These are phyloP conservation scores for Siniperca undulata DNA, from an alignment of 2,797 vertebrate species.

Conservation along the genomic window DNA sequence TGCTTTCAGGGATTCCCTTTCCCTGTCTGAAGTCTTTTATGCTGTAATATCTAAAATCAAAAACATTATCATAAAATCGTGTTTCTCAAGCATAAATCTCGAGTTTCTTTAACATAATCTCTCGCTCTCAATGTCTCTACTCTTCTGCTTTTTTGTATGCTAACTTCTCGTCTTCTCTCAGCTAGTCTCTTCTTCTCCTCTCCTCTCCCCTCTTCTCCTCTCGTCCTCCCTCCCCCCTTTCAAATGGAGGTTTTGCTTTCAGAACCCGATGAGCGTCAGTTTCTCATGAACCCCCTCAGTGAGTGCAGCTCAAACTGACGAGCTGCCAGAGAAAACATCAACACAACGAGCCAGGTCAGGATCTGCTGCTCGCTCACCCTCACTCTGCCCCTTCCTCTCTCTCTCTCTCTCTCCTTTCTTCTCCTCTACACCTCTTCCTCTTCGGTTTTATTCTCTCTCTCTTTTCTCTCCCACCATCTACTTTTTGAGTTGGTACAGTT, in stretches of 20 bases:
- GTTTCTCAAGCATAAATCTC: background rate
- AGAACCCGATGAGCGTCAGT: constrained; percentile 41
- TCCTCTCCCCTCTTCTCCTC: background rate
- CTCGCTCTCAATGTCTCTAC: background rate
- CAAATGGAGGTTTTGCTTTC: constrained; percentile 31
- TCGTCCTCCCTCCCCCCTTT: background rate
- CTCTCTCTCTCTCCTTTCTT: background rate
- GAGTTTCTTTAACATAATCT: too few relatives aligned
- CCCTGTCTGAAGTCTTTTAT: background rate
- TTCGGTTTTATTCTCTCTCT: background rate
- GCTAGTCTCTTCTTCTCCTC: too few relatives aligned
- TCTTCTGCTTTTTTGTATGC: background rate
- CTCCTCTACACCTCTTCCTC: too few relatives aligned
- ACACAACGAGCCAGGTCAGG: constrained; percentile 50
- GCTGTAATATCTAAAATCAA: background rate
- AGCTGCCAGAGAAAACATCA: constrained; percentile 68
- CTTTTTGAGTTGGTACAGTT: background rate
- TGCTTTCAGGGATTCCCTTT: background rate
- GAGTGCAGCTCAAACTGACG: constrained; percentile 49
- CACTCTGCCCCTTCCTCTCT: background rate
- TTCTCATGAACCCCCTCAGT: constrained; percentile 72
- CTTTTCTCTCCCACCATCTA: background rate
- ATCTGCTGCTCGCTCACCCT: constrained; percentile 8
- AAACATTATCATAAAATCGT: background rate
- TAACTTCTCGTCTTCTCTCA: background rate